Evolutionary conservation across 1,140 invertebrate genomes (phyloP).

Genomic region (Drosophila kohkoa): DNA sequence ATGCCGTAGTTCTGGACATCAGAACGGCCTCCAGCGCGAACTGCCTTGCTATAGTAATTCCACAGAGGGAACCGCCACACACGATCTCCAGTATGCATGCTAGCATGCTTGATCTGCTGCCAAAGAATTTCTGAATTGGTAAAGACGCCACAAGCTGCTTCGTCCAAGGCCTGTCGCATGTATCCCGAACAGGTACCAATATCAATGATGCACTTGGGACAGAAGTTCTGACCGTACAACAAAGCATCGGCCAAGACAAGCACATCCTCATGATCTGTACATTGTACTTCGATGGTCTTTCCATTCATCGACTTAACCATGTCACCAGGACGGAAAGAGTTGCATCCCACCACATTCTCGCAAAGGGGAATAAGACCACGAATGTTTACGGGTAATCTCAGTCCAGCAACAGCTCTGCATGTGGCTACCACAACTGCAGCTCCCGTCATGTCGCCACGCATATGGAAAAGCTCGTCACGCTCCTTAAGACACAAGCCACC

Average conservation of each 20-base stretch:
- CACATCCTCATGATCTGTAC: slow-evolving; percentile 96
- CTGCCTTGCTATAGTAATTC: slow-evolving; percentile 90
- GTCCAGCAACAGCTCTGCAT: slow-evolving; percentile 89
- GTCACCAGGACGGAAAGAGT: slow-evolving; percentile 94
- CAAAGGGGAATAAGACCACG: slow-evolving; percentile 91
- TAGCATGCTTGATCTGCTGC: slow-evolving; percentile 88
- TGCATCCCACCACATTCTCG: slow-evolving; percentile 94
- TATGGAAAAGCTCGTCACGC: slow-evolving; percentile 86
- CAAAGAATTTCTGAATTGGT: slow-evolving; percentile 89
- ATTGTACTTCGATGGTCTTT: slow-evolving; percentile 94
- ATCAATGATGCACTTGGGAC: slow-evolving; percentile 89
- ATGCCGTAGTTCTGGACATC: slow-evolving; percentile 93
- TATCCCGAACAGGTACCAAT: slow-evolving; percentile 94
- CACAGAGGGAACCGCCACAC: slow-evolving; percentile 96
- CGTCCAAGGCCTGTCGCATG: slow-evolving; percentile 90
- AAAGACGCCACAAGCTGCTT: slow-evolving; percentile 92
- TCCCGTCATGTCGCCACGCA: slow-evolving; percentile 97
- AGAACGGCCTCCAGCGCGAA: slow-evolving; percentile 89
- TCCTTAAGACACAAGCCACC: slow-evolving; percentile 89
- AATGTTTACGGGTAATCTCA: slow-evolving; percentile 90
- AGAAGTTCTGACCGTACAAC: slow-evolving; percentile 89
- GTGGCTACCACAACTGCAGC: slow-evolving; percentile 93
- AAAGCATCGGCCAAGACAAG: slow-evolving; percentile 95
- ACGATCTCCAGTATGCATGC: slow-evolving; percentile 92
- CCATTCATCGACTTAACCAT: slow-evolving; percentile 93